phyloP scores from a whole-genome alignment of 1,140 invertebrate genomes.

The Trigoniulus corallinus region DNA sequence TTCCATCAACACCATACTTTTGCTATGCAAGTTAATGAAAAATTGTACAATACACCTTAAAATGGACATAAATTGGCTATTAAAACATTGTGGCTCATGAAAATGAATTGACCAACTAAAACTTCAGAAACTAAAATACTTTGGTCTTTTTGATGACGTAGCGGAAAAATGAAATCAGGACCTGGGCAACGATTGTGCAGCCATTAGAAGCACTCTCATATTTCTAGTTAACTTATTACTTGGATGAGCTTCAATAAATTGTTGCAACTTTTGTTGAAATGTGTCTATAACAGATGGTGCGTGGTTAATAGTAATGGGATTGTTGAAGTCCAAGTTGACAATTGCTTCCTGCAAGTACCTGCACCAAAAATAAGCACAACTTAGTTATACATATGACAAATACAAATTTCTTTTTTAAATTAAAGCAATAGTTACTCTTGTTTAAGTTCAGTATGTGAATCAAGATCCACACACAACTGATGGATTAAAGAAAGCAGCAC shows the following conservation, averaged over 20 bases:
- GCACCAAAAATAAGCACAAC: too few relatives aligned
- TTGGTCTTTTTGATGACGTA: too few relatives aligned
- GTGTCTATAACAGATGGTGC: slow-evolving; percentile 57
- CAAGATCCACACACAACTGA: slow-evolving; percentile 74
- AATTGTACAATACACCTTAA: too few relatives aligned
- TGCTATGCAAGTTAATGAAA: too few relatives aligned
- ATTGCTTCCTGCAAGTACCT: slow-evolving; percentile 79
- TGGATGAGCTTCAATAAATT: slow-evolving; percentile 49
- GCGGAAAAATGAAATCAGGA: too few relatives aligned
- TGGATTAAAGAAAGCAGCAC: slow-evolving; percentile 81
- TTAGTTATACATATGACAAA: slow-evolving; percentile 2
- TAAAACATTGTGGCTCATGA: too few relatives aligned
- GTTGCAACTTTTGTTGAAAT: slow-evolving; percentile 50
- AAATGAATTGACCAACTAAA: too few relatives aligned
- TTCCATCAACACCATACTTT: too few relatives aligned
- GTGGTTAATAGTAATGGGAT: slow-evolving; percentile 63
- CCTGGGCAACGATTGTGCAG: too few relatives aligned
- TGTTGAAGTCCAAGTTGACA: slow-evolving; percentile 55
- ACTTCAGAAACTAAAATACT: too few relatives aligned
- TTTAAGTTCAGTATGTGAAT: slow-evolving; percentile 67
- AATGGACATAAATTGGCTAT: too few relatives aligned
- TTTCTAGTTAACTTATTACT: slow-evolving; percentile 44
- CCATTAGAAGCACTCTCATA: slow-evolving; percentile 64
- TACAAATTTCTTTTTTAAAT: slow-evolving; percentile 2
- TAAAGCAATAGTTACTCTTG: slow-evolving; percentile 42